These are phyloP conservation scores for Drosophila pachea DNA, from an alignment of 1,140 invertebrate genomes.

Conservation along the genomic window DNA sequence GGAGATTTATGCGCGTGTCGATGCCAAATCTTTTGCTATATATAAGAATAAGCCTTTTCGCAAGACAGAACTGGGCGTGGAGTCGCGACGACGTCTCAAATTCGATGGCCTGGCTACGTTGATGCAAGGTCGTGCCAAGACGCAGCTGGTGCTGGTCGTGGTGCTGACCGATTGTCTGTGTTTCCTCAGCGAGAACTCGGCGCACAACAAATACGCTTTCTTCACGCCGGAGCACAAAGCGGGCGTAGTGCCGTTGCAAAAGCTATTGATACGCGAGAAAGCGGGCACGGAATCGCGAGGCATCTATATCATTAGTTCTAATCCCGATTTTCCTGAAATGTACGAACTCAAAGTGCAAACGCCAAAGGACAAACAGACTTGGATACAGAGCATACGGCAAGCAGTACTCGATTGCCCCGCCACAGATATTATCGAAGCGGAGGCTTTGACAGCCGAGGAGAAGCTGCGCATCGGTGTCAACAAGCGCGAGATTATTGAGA, in stretches of 20 bases:
- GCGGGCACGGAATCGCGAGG: constrained; percentile 91
- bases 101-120: constrained; percentile 91
- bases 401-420: constrained; percentile 86
- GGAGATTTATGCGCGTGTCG: constrained; percentile 95
- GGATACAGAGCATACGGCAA: constrained; percentile 91
- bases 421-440: constrained; percentile 81
- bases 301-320: constrained; percentile 93
- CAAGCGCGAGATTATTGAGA: constrained; percentile 84
- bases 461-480: constrained; percentile 86
- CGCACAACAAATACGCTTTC: constrained; percentile 89
- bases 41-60: constrained; percentile 93
- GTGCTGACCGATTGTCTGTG: constrained; percentile 94
- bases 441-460: constrained; percentile 85
- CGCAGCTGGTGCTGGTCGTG: constrained; percentile 90
- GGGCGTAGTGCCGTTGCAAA: constrained; percentile 93
- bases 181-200: constrained; percentile 91
- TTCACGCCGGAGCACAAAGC: constrained; percentile 94
- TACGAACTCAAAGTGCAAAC: constrained; percentile 94
- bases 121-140: constrained; percentile 91
- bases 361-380: constrained; percentile 91
- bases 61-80: constrained; percentile 93
- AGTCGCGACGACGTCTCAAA: constrained; percentile 89
- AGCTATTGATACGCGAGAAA: constrained; percentile 94
- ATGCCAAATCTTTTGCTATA: constrained; percentile 92
- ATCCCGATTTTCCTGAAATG: constrained; percentile 94